Evolutionary conservation across 2,888 invertebrate species (phyloP), one percentile per base, ranked within the genome.

Genomic region (Caenorhabditis macrosperma): DNA sequence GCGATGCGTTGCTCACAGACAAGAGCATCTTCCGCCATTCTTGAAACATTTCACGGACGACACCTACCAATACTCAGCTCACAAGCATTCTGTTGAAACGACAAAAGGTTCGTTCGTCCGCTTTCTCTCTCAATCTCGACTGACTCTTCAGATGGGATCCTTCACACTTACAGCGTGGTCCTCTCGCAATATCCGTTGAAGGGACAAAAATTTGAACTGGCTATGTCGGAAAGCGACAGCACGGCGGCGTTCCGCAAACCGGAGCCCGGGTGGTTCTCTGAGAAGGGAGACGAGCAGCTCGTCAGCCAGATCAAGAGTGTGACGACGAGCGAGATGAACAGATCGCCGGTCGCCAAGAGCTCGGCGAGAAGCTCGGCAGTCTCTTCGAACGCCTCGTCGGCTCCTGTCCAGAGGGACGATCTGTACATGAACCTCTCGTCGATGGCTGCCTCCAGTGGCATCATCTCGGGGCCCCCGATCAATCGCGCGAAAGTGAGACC

Each of bases 301-400:
- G 38, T 72, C 38, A 74, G 74, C 38, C 74, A 74, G 50, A 64
- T 74, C 28, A 64, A 48, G 2, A 57, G 64, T n/a, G 30, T 50
- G 5, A 72, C 57, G 2, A 48, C 38, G 2, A 72, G 63, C 41
- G 72, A 72, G 35, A 57, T 15, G 24, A 20, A 10, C 24, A 63
- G 10, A 22, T 24, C 41, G 2, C 24, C 50, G 63, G 26, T 44
- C n/a, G 33, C 17, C 24, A 30, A 20, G 26, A 26, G 26, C n/a
- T 4, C 17, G 1, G 0, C 17, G 17, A 2, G 5, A n/a, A 30
- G 33, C 38, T 24, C 15, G n/a, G 2, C 24, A 9, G 15, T n/a
- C 10, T 61, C 41, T 24, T 44, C 28, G 9, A 30, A 6, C 15
- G n/a, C 12, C 1, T 9, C 20, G 26, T n/a, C 54, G 44, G 12